These are phyloP conservation scores for Chamaetylas fuelleborni DNA, from an alignment of 2,113 vertebrate genomes.

Conservation along the genomic window DNA sequence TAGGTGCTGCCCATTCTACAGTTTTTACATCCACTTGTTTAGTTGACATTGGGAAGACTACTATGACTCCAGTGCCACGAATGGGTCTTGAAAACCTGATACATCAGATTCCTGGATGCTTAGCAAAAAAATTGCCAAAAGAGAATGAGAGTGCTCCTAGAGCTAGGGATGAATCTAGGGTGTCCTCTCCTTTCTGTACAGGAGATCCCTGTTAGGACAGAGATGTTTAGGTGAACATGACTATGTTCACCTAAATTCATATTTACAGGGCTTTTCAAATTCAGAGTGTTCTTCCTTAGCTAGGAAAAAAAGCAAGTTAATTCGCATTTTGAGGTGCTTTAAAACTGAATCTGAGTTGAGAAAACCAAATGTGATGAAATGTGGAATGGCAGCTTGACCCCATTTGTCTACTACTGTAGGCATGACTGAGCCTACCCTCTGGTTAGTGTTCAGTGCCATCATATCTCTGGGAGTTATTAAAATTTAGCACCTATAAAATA, in stretches of 20 bases:
- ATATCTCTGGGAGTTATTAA: conserved; percentile 11
- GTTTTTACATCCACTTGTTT: not conserved
- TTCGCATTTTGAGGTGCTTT: not conserved
- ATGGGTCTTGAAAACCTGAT: not conserved
- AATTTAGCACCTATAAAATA: conserved; percentile 16
- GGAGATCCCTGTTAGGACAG: not conserved
- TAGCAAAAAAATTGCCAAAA: not conserved
- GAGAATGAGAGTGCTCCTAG: not conserved
- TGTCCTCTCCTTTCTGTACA: not conserved
- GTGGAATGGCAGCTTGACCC: not conserved
- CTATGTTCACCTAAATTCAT: not conserved
- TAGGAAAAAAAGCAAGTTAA: not conserved
- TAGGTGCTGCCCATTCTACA: not conserved
- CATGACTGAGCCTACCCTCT: not conserved
- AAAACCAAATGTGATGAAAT: not conserved
- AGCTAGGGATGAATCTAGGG: not conserved
- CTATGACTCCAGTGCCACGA: not conserved
- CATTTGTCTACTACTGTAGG: not conserved
- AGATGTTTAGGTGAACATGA: not conserved
- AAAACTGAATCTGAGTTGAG: not conserved
- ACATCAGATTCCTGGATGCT: not conserved
- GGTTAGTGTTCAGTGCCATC: not conserved
- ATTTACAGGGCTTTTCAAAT: not conserved
- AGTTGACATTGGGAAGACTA: not conserved
- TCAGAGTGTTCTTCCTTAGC: not conserved